Evolutionary conservation across 2,888 invertebrate species (phyloP).

Genomic region (Blastobasis lacticolella): DNA sequence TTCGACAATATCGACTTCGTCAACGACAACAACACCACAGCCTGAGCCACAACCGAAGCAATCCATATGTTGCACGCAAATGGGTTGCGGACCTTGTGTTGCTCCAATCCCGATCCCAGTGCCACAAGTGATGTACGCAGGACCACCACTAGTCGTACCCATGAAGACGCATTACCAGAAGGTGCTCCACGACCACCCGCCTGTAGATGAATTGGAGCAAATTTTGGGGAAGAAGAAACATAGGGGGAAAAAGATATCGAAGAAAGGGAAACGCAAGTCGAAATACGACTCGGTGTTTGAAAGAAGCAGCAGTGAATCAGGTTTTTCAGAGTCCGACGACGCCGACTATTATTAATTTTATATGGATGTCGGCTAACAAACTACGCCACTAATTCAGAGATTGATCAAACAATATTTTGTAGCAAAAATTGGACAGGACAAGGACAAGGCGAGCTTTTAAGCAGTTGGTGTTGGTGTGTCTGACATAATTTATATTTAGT

Average conservation of each 20-base stretch:
- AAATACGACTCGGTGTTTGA: neutral
- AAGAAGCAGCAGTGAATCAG: neutral
- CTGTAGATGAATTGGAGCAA: constrained; percentile 29
- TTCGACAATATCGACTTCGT: neutral
- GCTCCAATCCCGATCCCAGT: constrained; percentile 2
- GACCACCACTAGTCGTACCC: neutral
- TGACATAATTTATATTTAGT: too few relatives aligned
- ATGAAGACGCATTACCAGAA: constrained; percentile 38
- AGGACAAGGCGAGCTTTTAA: too few relatives aligned
- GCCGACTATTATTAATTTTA: neutral
- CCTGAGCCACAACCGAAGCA: neutral
- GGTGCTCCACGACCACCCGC: constrained; percentile 51
- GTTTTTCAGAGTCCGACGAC: neutral
- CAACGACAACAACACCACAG: neutral
- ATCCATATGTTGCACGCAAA: constrained; percentile 3
- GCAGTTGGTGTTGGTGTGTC: too few relatives aligned
- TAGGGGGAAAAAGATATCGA: constrained; percentile 10
- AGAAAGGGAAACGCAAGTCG: neutral
- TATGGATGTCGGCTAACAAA: too few relatives aligned
- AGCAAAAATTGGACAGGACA: too few relatives aligned
- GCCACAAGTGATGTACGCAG: neutral
- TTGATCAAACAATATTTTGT: too few relatives aligned
- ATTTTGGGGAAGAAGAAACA: constrained; percentile 26
- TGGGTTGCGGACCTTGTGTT: constrained; percentile 3
- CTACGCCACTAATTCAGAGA: too few relatives aligned